phyloP scores from a whole-genome alignment of 2,888 invertebrate species.

The Andricus curvator region DNA sequence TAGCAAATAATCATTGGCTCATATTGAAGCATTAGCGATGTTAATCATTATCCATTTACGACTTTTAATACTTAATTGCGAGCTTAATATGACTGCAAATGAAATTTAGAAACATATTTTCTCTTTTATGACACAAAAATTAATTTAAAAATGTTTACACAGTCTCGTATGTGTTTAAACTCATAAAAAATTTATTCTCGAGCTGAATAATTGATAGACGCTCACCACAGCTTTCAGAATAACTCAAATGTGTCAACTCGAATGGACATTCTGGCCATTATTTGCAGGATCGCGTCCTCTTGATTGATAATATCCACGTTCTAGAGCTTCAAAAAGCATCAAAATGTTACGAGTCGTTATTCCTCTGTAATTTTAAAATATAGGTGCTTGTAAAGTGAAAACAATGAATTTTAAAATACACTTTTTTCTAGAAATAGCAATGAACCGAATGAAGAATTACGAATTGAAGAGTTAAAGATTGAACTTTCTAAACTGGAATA shows the following conservation, averaged over 20 bases:
- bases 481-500: too few species aligned
- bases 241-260: slow-evolving; percentile 9
- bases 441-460: too few species aligned
- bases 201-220: background rate
- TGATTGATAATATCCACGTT: background rate
- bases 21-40: too few species aligned
- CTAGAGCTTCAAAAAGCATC: background rate
- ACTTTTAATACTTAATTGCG: background rate
- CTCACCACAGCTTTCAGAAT: background rate
- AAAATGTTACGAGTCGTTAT: background rate
- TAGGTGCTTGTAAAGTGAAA: too few species aligned
- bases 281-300: background rate
- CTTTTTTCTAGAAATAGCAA: too few species aligned
- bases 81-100: background rate
- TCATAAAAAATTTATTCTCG: background rate
- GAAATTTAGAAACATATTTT: background rate
- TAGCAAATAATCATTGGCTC: too few species aligned
- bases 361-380: too few species aligned
- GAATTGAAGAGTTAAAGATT: too few species aligned
- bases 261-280: background rate
- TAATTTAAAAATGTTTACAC: background rate
- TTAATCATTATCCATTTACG: background rate
- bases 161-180: background rate
- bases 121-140: background rate
- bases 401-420: too few species aligned